phyloP scores from a whole-genome alignment of 2,113 vertebrate genomes.

The Hypocryptadius cinnamomeus region DNA sequence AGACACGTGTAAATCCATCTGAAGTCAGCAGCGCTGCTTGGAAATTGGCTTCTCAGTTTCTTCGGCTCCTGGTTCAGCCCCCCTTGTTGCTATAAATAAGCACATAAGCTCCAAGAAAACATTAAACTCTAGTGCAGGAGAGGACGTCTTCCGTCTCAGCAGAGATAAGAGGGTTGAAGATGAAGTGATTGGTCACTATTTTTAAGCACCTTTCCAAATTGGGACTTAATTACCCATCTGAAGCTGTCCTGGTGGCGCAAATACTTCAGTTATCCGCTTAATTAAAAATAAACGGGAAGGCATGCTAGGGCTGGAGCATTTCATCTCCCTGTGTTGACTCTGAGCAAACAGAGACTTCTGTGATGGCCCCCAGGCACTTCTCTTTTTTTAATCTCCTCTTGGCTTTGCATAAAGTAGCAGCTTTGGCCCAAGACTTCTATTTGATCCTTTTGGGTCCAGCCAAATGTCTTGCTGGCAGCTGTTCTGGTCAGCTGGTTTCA shows the following conservation, averaged over 20 bases:
- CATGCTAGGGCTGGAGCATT: neutral
- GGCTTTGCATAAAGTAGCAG: neutral
- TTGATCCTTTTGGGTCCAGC: neutral
- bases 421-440: neutral
- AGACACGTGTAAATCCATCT: neutral
- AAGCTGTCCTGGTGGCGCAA: neutral
- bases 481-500: neutral
- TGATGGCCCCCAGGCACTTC: neutral
- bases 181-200: slow-evolving; percentile 39
- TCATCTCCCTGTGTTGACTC: neutral
- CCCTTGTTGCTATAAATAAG: slow-evolving; percentile 23
- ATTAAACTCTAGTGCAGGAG: neutral
- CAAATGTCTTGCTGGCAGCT: neutral
- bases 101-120: neutral
- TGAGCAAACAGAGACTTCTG: neutral
- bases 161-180: slow-evolving; percentile 2
- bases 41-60: neutral
- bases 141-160: neutral
- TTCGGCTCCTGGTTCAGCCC: neutral
- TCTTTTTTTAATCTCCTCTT: neutral
- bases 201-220: slow-evolving; percentile 40
- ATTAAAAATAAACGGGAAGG: slow-evolving; percentile 33
- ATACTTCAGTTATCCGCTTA: slow-evolving; percentile 17
- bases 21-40: neutral
- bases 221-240: slow-evolving; percentile 12